phyloP scores from a whole-genome alignment of 1,140 invertebrate species.

The Drosophila navojoa region DNA sequence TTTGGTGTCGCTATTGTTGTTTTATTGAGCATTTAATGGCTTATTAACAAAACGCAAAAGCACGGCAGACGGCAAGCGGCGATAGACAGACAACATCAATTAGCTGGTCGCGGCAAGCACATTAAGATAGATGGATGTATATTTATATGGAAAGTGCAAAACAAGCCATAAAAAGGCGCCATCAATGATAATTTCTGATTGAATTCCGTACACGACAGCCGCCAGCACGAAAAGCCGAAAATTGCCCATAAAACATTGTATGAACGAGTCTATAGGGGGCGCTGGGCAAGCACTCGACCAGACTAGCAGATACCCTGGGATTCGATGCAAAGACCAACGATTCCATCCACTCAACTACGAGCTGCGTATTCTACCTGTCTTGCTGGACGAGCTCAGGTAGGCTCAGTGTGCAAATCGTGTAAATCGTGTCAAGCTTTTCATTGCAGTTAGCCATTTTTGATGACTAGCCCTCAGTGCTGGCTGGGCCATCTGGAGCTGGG shows the following conservation, averaged over 20 bases:
- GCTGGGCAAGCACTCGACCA: background rate
- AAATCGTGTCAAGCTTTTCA: slow-evolving; percentile 24
- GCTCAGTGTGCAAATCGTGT: too few species aligned
- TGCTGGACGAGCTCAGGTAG: too few species aligned
- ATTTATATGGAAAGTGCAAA: slow-evolving; percentile 41
- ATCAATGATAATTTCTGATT: slow-evolving; percentile 48
- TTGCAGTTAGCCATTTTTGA: slow-evolving; percentile 52
- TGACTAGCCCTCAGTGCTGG: background rate
- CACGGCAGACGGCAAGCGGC: slow-evolving; percentile 18
- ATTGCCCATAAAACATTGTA: slow-evolving; percentile 20
- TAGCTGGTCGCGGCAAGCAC: slow-evolving; percentile 26
- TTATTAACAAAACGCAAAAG: slow-evolving; percentile 74
- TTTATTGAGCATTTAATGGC: slow-evolving; percentile 75
- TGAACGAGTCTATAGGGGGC: background rate
- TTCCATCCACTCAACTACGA: too few species aligned
- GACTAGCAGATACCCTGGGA: background rate
- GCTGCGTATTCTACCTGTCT: too few species aligned
- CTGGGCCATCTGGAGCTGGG: background rate
- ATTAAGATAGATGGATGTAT: slow-evolving; percentile 25
- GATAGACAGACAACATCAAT: slow-evolving; percentile 52
- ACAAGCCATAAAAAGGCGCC: slow-evolving; percentile 51
- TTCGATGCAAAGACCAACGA: too few species aligned
- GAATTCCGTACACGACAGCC: slow-evolving; percentile 46
- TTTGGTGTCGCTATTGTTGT: slow-evolving; percentile 33
- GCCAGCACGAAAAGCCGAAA: slow-evolving; percentile 13